These are phyloP conservation scores for Drosophila picticornis DNA, from an alignment of 2,888 invertebrate genomes.

Conservation along the genomic window DNA sequence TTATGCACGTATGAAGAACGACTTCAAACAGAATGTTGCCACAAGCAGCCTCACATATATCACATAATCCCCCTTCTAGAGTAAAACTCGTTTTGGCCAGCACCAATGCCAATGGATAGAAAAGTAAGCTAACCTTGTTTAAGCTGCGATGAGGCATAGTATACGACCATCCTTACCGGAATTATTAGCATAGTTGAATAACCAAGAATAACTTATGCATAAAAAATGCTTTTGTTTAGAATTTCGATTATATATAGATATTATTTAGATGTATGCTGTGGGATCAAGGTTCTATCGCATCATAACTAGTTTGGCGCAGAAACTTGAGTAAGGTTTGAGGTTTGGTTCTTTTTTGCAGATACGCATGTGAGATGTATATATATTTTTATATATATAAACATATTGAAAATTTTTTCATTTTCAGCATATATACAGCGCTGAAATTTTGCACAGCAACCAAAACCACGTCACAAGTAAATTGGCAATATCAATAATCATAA, in stretches of 20 bases:
- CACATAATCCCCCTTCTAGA: background rate
- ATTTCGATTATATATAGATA: slow-evolving; percentile 6
- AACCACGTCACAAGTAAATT: slow-evolving; percentile 36
- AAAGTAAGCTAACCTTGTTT: slow-evolving; percentile 24
- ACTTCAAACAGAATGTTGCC: background rate
- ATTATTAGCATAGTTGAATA: slow-evolving; percentile 76
- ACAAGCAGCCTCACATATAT: slow-evolving; percentile 10
- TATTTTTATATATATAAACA: background rate
- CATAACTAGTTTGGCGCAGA: slow-evolving; percentile 44
- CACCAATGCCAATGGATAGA: slow-evolving; percentile 26
- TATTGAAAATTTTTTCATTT: background rate
- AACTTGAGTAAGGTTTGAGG: slow-evolving; percentile 20
- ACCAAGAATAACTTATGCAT: slow-evolving; percentile 53
- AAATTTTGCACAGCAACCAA: slow-evolving; percentile 23
- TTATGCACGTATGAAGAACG: background rate
- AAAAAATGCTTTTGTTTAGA: slow-evolving; percentile 64
- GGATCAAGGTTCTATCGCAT: slow-evolving; percentile 49
- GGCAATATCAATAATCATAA: slow-evolving; percentile 30
- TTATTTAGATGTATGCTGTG: slow-evolving; percentile 16
- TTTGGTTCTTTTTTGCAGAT: background rate
- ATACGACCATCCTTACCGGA: slow-evolving; percentile 65
- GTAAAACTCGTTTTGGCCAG: slow-evolving; percentile 40
- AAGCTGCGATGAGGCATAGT: slow-evolving; percentile 43
- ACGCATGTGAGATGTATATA: background rate
- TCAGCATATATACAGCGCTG: no score